phyloP scores from a whole-genome alignment of 1,140 invertebrate genomes.

The Lepidurus apus region DNA sequence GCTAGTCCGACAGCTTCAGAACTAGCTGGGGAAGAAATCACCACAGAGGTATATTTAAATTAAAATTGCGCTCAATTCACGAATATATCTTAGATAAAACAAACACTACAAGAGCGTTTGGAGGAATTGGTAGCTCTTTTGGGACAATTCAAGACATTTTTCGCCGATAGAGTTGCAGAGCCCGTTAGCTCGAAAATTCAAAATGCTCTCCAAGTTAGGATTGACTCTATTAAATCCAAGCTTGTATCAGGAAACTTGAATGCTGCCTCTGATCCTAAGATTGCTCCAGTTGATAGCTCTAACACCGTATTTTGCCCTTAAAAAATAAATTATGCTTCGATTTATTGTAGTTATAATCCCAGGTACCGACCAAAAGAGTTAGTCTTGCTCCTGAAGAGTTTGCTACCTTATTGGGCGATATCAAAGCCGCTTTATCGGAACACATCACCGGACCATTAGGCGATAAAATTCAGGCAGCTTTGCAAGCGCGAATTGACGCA shows the following conservation, averaged over 20 bases:
- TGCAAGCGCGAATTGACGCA: neutral
- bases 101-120: neutral
- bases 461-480: slow-evolving; percentile 2
- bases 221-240: neutral
- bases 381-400: slow-evolving; percentile 1
- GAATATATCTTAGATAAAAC: neutral
- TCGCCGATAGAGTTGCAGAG: neutral
- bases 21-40: neutral
- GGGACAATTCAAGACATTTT: neutral
- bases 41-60: neutral
- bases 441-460: neutral
- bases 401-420: slow-evolving; percentile 2
- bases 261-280: neutral
- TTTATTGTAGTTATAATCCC: neutral
- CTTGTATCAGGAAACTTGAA: neutral
- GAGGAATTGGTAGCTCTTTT: neutral
- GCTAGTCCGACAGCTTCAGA: neutral
- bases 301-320: neutral
- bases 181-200: neutral
- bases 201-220: neutral
- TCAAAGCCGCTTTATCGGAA: neutral
- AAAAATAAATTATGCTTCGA: neutral
- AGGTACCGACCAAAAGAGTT: neutral
- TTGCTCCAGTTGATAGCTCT: neutral
- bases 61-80: neutral